A percentile compares a stretch with the other conserved stretches of the same genome.
phyloP scores from a whole-genome alignment of 2,797 vertebrate genomes.

The Euphonia xanthogaster region DNA sequence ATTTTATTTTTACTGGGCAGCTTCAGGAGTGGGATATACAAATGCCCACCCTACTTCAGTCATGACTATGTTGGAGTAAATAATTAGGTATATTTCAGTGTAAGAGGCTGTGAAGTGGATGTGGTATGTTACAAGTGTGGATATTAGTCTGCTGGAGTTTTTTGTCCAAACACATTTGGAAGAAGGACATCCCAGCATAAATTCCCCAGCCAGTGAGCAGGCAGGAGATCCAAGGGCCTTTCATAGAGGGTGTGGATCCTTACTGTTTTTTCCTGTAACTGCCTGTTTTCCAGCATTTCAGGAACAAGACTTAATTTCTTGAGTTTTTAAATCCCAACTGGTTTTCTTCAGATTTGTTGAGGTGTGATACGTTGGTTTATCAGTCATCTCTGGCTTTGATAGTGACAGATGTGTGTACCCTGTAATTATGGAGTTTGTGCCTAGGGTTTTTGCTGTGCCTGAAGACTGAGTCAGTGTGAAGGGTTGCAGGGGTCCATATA shows the following conservation, averaged over 20 bases:
- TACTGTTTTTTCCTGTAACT: neutral
- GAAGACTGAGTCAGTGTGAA: neutral
- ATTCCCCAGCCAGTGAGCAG: neutral
- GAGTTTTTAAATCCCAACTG: neutral
- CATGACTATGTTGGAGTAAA: neutral
- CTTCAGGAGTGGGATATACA: neutral
- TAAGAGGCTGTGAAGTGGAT: neutral
- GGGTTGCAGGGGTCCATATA: neutral
- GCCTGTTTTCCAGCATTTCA: neutral
- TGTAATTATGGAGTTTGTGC: neutral
- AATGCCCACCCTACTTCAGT: neutral
- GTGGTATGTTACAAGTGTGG: neutral
- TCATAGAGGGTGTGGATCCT: neutral
- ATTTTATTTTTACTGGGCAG: neutral
- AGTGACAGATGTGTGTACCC: neutral
- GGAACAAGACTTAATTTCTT: neutral
- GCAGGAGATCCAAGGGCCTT: neutral
- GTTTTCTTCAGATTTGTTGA: neutral
- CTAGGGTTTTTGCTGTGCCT: neutral
- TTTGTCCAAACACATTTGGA: neutral
- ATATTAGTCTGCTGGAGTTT: neutral
- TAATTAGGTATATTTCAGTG: neutral
- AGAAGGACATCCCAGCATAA: neutral
- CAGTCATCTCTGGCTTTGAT: neutral
- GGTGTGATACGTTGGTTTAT: rapidly evolving